phyloP scores from a whole-genome alignment of 1,140 invertebrate species.

The Pararge aegeria region DNA sequence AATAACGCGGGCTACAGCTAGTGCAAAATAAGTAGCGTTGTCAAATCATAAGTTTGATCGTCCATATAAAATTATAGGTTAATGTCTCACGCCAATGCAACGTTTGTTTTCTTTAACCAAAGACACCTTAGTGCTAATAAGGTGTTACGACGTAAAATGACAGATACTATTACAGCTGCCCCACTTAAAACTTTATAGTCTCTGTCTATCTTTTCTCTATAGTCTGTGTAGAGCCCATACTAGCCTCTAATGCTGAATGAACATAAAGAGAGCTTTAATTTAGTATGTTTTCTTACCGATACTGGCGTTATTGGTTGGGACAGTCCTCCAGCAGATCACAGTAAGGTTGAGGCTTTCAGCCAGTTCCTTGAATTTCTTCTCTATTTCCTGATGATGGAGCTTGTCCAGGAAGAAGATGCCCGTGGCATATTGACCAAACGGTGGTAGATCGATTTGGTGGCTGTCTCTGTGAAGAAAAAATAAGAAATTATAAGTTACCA shows the following conservation, averaged over 20 bases:
- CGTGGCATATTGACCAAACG: constrained; percentile 94
- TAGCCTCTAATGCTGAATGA: not conserved
- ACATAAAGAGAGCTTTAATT: too few relatives aligned
- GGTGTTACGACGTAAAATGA: too few relatives aligned
- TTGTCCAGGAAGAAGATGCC: constrained; percentile 97
- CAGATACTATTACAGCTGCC: too few relatives aligned
- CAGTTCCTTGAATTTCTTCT: constrained; percentile 89
- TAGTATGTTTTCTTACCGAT: constrained; percentile 86
- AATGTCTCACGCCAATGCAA: too few relatives aligned
- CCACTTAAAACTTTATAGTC: too few relatives aligned
- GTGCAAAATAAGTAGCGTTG: too few relatives aligned
- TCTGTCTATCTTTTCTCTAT: not conserved
- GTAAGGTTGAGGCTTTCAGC: constrained; percentile 90
- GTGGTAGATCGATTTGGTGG: constrained; percentile 90
- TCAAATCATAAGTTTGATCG: too few relatives aligned
- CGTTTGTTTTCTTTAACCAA: too few relatives aligned
- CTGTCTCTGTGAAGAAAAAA: constrained; percentile 80
- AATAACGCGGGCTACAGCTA: too few relatives aligned
- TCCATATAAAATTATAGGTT: too few relatives aligned
- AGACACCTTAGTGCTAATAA: too few relatives aligned
- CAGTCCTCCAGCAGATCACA: constrained; percentile 94
- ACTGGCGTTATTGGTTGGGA: constrained; percentile 90
- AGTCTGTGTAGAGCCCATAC: not conserved
- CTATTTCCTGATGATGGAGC: constrained; percentile 88
- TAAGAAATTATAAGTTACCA: not conserved